Evolutionary conservation across 2,113 vertebrate genomes (phyloP).

Genomic region (Lepidothrix coronata): DNA sequence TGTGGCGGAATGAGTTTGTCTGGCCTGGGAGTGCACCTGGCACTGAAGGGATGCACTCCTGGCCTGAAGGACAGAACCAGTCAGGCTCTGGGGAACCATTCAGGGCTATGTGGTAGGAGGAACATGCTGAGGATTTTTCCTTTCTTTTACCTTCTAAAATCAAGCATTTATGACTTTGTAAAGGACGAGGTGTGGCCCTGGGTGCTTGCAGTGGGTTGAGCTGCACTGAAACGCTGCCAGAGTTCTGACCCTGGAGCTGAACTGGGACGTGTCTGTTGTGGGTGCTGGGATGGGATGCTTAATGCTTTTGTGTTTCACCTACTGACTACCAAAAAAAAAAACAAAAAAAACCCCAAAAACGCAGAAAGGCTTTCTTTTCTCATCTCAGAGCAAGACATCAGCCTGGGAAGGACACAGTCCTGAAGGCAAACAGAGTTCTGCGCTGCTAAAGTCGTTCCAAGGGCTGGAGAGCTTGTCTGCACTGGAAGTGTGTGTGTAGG

Average conservation of each 20-base stretch:
- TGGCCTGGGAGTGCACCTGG: neutral
- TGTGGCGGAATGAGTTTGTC: neutral
- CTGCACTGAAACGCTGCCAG: neutral
- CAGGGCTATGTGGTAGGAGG: neutral
- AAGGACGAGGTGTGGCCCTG: neutral
- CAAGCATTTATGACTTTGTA: neutral
- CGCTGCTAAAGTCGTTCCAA: neutral
- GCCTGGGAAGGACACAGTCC: neutral
- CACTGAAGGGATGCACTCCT: neutral
- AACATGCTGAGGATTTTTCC: neutral
- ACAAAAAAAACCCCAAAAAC: neutral
- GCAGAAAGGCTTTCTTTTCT: neutral
- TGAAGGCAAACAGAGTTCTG: neutral
- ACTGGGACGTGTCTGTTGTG: accelerated
- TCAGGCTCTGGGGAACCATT: neutral
- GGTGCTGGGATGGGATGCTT: neutral
- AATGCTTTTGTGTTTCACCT: neutral
- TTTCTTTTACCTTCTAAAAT: neutral
- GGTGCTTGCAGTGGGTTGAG: neutral
- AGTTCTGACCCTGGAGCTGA: neutral
- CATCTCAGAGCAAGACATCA: neutral
- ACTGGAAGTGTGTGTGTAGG: neutral
- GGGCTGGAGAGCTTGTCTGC: neutral
- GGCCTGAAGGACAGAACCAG: neutral
- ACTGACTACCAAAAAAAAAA: neutral